Evolutionary conservation across 2,797 vertebrate genomes (phyloP).

Genomic region (Brachyrhaphis roseni): DNA sequence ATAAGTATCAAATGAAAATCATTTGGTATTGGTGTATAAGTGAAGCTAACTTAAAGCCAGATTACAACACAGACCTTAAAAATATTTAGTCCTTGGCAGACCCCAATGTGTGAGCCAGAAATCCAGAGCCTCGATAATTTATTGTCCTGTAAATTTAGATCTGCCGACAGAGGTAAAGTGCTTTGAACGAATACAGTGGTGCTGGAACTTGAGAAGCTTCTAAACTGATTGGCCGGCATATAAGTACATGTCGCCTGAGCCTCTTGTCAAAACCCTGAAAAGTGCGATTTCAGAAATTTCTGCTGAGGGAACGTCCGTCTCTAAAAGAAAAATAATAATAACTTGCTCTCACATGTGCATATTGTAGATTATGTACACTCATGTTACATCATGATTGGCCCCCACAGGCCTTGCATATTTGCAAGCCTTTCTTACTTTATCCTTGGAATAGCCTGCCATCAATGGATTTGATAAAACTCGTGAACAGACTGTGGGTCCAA

Average conservation of each 20-base stretch:
- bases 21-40: conserved; percentile 50
- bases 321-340: conserved; percentile 5
- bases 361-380: conserved; percentile 36
- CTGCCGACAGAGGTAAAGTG: conserved; percentile 65
- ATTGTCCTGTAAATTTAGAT: conserved; percentile 81
- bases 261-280: conserved; percentile 35
- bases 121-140: conserved; percentile 73
- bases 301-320: conserved; percentile 26
- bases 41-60: conserved; percentile 73
- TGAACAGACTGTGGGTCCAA: conserved; percentile 37
- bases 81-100: conserved; percentile 64
- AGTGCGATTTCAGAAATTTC: conserved; percentile 21
- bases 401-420: conserved; percentile 28
- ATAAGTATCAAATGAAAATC: conserved; percentile 67
- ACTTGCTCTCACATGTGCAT: neutral
- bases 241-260: conserved; percentile 48
- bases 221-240: conserved; percentile 49
- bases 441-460: conserved; percentile 48
- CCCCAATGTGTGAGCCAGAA: conserved; percentile 41
- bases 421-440: conserved; percentile 54
- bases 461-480: conserved; percentile 65
- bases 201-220: conserved; percentile 56
- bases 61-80: conserved; percentile 71
- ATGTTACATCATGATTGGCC: conserved; percentile 51
- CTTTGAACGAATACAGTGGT: conserved; percentile 63